Evolutionary conservation across 2,797 vertebrate species (phyloP), one percentile per base, ranked within the genome.

Genomic region (Molossus alvarezi): DNA sequence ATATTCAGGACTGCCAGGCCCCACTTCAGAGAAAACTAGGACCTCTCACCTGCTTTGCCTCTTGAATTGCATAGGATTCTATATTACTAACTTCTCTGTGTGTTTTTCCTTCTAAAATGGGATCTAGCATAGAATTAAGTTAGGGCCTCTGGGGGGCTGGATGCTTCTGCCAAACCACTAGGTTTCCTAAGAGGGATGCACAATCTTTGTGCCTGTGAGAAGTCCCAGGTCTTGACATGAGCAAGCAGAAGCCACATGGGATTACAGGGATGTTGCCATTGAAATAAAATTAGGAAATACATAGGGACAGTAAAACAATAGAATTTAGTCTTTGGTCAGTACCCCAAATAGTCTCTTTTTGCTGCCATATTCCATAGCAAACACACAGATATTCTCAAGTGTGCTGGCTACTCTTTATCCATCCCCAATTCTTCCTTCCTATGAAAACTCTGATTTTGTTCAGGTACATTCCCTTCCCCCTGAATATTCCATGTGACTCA

Each of bases 351-450:
- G 3, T n/a, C 15, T 77, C 51, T 75, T 82, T 67, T 73, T 60
- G 48, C 41, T 57, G 15, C 17, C 17, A 64, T 48, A 58, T 67
- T 85, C 58, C 41, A 10, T n/a, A 9, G n/a, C 41, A 81, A 93
- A 88, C n/a, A 58, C 51, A 13, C 1, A n/a, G 23, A 85, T 79
- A 58, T 91, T 89, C 67, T 89, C 64, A 29, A 79, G 86, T 53
- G 37, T 2, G 12, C 62, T 88, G 90, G 67, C 48, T 83, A 37
- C 2, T 15, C 21, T 51, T 29, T 27, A 48, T 21, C 77, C 14
- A 21, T 17, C 80, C 23, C 67, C 37, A 64, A 29, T 20, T 82
- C 7, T 60, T 75, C 77, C 25, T 77, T 84, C 84, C 60, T 45
- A 20, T 18, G 76, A 71, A 21, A 85, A 60, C 7, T 7, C 17